Base-by-base conservation (phyloP, 2,113 vertebrate species). In the Malurus melanocephalus region DNA sequence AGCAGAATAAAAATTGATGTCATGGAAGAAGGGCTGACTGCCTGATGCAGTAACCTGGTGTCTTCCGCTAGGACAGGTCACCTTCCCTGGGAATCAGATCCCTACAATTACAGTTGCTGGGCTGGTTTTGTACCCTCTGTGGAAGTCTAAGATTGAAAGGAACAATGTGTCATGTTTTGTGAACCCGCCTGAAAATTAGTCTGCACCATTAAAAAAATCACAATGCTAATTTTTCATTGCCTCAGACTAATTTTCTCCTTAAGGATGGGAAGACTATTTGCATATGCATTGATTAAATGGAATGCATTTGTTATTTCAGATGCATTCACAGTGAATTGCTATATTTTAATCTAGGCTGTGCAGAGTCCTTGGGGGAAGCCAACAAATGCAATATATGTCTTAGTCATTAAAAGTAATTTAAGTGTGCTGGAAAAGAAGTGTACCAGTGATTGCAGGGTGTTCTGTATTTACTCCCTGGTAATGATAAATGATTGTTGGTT, bases 341-440 rank as follows among this genome's bases (percentile, higher is more conserved):
- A 33, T 64, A 93, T 80, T 94, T 95, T 88, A 85, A 85, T 94
- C 81, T 48, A 71, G 71, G 43, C 57, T 75, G 30, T 92, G 22
- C n/a, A 87, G 45, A 30, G 60, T 89, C 79, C 74, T 87, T 33
- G 64, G 57, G 35, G 38, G 23, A 90, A 92, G 56, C 56, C 75
- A 81, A 69, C 60, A 78, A 88, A 35, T 43, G 49, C 23, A 66
- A 53, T 87, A 30, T 78, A 51, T 87, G 74, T 68, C 35, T 92
- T 48, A 43, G 64, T 93, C 48, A 78, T 95, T 92, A 72, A 88
- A 94, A 91, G 87, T 85, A 87, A 95, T 82, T 80, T 72, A 62
- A 87, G 40, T 82, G 42, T 66, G 19, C 52, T 80, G 78, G 76
- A 78, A 93, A 80, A 92, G 28, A 85, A 82, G 16, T 7, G 1